These are phyloP conservation scores for Halocynthia aurantium DNA, from an alignment of 23 tunicate species.

Conservation along the genomic window DNA sequence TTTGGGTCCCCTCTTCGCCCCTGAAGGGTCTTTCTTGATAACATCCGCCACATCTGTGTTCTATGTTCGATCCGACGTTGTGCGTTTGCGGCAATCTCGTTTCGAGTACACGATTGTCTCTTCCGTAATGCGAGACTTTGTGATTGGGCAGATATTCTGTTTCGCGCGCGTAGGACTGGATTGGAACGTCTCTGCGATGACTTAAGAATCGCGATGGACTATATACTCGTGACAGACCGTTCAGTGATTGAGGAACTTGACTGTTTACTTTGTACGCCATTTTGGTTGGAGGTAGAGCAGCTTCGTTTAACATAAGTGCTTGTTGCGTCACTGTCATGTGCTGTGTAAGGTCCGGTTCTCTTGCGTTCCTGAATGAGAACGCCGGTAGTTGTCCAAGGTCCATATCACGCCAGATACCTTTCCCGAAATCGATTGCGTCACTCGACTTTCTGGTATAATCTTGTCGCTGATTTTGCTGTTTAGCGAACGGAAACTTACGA, in stretches of 20 bases:
- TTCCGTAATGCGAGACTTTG: not conserved
- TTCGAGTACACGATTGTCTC: too few species aligned
- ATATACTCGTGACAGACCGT: slow-evolving; percentile 9
- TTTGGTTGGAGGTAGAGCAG: slow-evolving; percentile 4
- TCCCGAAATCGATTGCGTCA: slow-evolving; percentile 12
- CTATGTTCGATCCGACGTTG: too few species aligned
- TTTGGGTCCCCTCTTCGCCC: too few species aligned
- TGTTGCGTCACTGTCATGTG: not conserved
- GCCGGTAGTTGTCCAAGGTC: slow-evolving; percentile 11
- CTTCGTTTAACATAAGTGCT: not conserved
- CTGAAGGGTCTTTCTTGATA: too few species aligned
- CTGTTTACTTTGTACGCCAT: slow-evolving; percentile 22
- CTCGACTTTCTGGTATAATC: not conserved
- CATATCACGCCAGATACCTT: slow-evolving; percentile 16
- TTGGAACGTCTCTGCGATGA: too few species aligned
- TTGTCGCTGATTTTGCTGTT: not conserved
- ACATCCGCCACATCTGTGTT: too few species aligned
- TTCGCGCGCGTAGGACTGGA: not conserved
- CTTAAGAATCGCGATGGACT: not conserved
- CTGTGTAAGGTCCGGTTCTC: not conserved
- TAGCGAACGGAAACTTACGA: not conserved
- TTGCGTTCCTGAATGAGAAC: not conserved
- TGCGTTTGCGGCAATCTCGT: too few species aligned
- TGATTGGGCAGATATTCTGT: slow-evolving; percentile 7
- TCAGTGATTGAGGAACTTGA: slow-evolving; percentile 3